Conservation (phyloP, 2,888 invertebrate genomes). For the Hirtodrosophila cameraria region DNA sequence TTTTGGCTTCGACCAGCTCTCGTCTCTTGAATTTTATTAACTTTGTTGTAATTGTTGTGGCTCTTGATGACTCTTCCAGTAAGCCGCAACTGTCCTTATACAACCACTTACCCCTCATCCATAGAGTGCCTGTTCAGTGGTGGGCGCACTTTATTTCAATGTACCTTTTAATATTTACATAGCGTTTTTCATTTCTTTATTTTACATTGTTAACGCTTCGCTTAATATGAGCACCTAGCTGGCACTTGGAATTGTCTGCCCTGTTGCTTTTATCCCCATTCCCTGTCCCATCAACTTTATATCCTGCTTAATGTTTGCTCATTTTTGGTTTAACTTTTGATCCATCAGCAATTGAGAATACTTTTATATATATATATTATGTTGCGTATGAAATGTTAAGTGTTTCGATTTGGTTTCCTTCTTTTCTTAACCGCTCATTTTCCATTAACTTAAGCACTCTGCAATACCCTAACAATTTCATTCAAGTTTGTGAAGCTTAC, state of each 20-base stretch:
- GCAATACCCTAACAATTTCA: conserved; percentile 19
- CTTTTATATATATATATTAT: conserved; percentile 53
- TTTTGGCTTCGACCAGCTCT: conserved; percentile 1
- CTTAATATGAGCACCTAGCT: conserved; percentile 46
- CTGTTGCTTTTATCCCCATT: too few relatives aligned
- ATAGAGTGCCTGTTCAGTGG: neutral
- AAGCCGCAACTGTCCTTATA: conserved; percentile 4
- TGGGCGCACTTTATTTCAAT: conserved; percentile 29
- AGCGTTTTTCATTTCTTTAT: conserved; percentile 45
- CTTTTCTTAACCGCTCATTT: conserved; percentile 2
- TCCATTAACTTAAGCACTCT: conserved; percentile 59
- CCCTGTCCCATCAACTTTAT: neutral
- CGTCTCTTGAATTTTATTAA: conserved; percentile 9
- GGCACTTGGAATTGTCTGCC: neutral
- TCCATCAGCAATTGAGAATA: conserved; percentile 43
- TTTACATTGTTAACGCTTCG: conserved; percentile 61
- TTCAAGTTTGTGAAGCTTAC: conserved; percentile 36
- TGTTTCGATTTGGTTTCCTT: conserved; percentile 38
- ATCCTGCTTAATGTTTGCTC: conserved; percentile 1
- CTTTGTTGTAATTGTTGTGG: conserved; percentile 38
- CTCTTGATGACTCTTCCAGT: conserved; percentile 18
- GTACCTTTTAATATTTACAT: conserved; percentile 61
- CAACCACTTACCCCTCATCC: neutral
- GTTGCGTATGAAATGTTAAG: conserved; percentile 32
- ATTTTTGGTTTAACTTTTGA: conserved; percentile 44